phyloP scores from a whole-genome alignment of 2,888 invertebrate species.

The Ernsta delagoae region DNA sequence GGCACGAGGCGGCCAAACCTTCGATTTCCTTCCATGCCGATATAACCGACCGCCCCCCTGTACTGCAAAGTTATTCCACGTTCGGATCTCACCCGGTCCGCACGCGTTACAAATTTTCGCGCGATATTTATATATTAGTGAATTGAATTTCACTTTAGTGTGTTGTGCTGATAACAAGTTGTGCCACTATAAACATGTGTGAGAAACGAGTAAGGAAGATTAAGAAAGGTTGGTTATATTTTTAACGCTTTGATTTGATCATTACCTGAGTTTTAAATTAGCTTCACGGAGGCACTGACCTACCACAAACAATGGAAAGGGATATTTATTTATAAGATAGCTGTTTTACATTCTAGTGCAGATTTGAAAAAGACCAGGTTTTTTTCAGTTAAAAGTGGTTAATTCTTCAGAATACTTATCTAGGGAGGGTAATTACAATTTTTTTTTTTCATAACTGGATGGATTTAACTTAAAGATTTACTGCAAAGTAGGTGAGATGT shows the following conservation, averaged over 20 bases:
- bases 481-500: no score
- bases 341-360: background rate
- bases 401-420: no score
- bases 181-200: conserved; percentile 63
- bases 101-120: conserved; percentile 38
- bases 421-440: no score
- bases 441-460: no score
- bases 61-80: conserved; percentile 25
- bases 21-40: conserved; percentile 45
- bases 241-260: background rate
- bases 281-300: conserved; percentile 42
- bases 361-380: background rate
- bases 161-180: conserved; percentile 49
- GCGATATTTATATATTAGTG: conserved; percentile 5
- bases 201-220: conserved; percentile 67
- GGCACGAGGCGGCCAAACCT: conserved; percentile 30
- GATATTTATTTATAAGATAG: background rate
- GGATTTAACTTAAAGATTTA: no score
- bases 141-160: conserved; percentile 10
- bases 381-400: no score
- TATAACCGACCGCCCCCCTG: background rate
- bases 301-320: conserved; percentile 39
- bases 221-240: conserved; percentile 60
- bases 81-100: conserved; percentile 40
- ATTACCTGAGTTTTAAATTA: background rate